A percentile compares a stretch with the other conserved stretches of the same genome.
These are phyloP conservation scores for Dreissena rostriformis DNA, from an alignment of 1,140 invertebrate genomes.

Conservation along the genomic window DNA sequence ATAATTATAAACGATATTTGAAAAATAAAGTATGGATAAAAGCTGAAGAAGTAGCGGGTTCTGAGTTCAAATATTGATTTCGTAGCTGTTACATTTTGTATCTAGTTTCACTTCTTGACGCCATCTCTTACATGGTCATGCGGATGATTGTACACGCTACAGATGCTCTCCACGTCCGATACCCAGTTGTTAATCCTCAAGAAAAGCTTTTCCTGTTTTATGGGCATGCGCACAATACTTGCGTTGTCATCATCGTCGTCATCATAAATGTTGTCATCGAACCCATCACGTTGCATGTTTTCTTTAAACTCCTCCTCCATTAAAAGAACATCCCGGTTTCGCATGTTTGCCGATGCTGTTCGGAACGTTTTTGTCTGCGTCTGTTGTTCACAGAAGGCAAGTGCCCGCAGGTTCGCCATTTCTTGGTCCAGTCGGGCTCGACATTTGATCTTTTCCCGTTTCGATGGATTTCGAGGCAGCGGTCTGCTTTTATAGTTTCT, in stretches of 20 bases:
- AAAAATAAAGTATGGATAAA: no score
- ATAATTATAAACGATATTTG: no score
- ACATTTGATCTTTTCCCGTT: conserved; percentile 72
- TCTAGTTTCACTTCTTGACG: no score
- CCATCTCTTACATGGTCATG: background rate
- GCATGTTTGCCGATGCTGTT: conserved; percentile 69
- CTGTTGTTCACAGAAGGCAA: conserved; percentile 73
- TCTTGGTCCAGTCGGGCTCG: conserved; percentile 72
- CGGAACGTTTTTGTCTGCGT: conserved; percentile 62
- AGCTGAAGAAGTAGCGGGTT: no score
- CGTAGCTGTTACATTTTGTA: no score
- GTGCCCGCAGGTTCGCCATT: conserved; percentile 72
- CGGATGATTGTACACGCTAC: conserved; percentile 24
- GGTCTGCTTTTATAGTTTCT: conserved; percentile 46
- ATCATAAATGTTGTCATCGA: conserved; percentile 2
- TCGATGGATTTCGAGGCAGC: conserved; percentile 66
- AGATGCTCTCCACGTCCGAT: conserved; percentile 62
- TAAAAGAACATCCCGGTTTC: conserved; percentile 68
- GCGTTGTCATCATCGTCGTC: conserved; percentile 57
- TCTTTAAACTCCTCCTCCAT: conserved; percentile 70
- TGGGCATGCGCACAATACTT: conserved; percentile 63
- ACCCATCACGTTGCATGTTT: conserved; percentile 59
- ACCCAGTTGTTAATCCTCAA: conserved; percentile 69
- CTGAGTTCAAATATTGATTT: no score
- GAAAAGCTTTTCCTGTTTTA: conserved; percentile 69